These are phyloP conservation scores for Microctenopoma steveboyesi DNA, from an alignment of 2,797 vertebrate genomes.

Conservation along the genomic window DNA sequence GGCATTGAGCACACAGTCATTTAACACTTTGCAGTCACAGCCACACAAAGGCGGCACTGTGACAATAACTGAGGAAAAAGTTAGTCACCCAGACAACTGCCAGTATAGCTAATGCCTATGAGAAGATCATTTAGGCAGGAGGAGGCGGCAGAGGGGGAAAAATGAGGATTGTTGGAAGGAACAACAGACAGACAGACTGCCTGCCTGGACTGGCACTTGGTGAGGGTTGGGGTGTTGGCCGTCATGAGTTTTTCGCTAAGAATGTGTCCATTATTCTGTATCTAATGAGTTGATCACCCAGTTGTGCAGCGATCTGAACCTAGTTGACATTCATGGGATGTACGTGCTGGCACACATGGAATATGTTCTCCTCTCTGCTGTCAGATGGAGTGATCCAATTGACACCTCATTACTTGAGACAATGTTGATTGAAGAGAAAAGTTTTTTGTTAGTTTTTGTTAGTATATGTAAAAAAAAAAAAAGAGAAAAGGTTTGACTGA, in stretches of 20 bases:
- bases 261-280: slow-evolving; percentile 51
- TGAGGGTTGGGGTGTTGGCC: slow-evolving; percentile 25
- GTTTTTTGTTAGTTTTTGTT: slow-evolving; percentile 6
- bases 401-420: slow-evolving; percentile 75
- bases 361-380: slow-evolving; percentile 36
- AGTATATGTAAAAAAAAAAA: slow-evolving; percentile 8
- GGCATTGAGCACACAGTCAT: no score
- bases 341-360: slow-evolving; percentile 41
- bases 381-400: slow-evolving; percentile 63
- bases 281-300: slow-evolving; percentile 67
- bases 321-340: slow-evolving; percentile 61
- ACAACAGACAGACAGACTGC: slow-evolving; percentile 3
- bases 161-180: neutral
- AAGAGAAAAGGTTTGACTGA: neutral
- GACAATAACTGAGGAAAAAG: neutral
- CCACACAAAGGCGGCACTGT: neutral
- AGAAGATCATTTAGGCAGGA: neutral
- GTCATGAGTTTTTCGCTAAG: slow-evolving; percentile 32
- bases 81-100: neutral
- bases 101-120: neutral
- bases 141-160: neutral
- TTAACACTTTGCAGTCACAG: neutral
- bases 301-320: slow-evolving; percentile 47
- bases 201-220: slow-evolving; percentile 14
- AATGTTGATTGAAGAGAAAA: slow-evolving; percentile 56